Percentiles rank a stretch among this genome's conserved stretches.
Evolutionary conservation across 1,140 invertebrate genomes (phyloP).

Genomic region (Gonatopus flavifemur): DNA sequence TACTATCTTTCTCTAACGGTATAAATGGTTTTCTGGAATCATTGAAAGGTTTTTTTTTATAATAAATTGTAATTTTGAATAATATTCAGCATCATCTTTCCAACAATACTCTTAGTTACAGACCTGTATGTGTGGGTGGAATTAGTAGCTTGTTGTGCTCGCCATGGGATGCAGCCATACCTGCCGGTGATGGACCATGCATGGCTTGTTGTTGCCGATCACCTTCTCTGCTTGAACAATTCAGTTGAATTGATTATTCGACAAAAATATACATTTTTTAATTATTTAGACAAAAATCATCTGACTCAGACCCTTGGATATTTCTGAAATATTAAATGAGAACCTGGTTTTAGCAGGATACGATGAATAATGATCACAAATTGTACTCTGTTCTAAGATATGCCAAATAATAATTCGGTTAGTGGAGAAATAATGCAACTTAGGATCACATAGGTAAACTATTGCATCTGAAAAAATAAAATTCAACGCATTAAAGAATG

Average conservation of each 20-base stretch:
- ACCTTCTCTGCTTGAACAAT: slow-evolving; percentile 58
- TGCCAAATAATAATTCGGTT: too few relatives aligned
- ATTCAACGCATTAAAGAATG: too few relatives aligned
- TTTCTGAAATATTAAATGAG: slow-evolving; percentile 44
- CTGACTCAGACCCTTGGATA: slow-evolving; percentile 36
- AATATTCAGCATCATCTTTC: slow-evolving; percentile 47
- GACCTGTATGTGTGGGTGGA: slow-evolving; percentile 57
- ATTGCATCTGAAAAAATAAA: too few relatives aligned
- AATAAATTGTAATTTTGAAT: slow-evolving; percentile 28
- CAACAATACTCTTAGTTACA: slow-evolving; percentile 57
- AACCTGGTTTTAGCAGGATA: slow-evolving; percentile 21
- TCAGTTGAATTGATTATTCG: slow-evolving; percentile 36
- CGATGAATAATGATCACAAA: slow-evolving; percentile 26
- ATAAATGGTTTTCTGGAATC: neutral
- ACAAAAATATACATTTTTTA: slow-evolving; percentile 22
- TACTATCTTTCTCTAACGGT: neutral
- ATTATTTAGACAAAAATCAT: slow-evolving; percentile 34
- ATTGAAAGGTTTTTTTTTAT: too few relatives aligned
- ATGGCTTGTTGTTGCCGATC: slow-evolving; percentile 51
- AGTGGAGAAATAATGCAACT: too few relatives aligned
- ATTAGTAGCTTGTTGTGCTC: slow-evolving; percentile 56
- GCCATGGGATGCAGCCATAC: slow-evolving; percentile 43
- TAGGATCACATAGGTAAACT: too few relatives aligned
- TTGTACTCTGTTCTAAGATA: too few relatives aligned
- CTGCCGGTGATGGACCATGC: slow-evolving; percentile 42